Evolutionary conservation across 2,797 vertebrate genomes (phyloP).

Genomic region (Poliocrania exsul): DNA sequence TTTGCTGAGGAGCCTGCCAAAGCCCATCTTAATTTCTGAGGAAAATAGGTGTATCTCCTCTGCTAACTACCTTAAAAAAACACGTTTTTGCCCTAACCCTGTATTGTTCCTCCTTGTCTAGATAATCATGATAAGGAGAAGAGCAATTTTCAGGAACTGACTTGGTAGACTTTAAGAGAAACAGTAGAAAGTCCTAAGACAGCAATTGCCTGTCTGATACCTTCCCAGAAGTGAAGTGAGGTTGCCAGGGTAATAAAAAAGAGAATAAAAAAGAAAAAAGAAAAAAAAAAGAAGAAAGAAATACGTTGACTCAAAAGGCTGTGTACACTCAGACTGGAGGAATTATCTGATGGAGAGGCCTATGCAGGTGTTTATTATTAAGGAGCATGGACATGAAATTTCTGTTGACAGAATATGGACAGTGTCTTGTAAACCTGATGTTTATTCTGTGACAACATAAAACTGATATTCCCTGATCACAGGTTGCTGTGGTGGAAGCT

Average conservation of each 20-base stretch:
- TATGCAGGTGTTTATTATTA: background rate
- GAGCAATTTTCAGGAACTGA: background rate
- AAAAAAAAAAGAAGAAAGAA: fast-evolving
- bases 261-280: too few species aligned
- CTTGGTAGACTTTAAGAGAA: background rate
- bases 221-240: too few species aligned
- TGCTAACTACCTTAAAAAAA: background rate
- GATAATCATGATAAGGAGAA: background rate
- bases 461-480: background rate
- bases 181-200: background rate
- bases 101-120: background rate
- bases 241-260: too few species aligned
- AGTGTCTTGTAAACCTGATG: background rate
- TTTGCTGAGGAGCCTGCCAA: background rate
- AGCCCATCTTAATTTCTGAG: background rate
- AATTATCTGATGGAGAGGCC: background rate
- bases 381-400: background rate
- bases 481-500: background rate
- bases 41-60: fast-evolving
- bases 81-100: fast-evolving
- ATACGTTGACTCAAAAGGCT: fast-evolving
- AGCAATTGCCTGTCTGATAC: background rate
- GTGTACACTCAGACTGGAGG: background rate
- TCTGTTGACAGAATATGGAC: background rate
- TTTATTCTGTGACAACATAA: background rate